Evolutionary conservation across 1,140 invertebrate genomes (phyloP).

Genomic region (Cotesia vestalis): DNA sequence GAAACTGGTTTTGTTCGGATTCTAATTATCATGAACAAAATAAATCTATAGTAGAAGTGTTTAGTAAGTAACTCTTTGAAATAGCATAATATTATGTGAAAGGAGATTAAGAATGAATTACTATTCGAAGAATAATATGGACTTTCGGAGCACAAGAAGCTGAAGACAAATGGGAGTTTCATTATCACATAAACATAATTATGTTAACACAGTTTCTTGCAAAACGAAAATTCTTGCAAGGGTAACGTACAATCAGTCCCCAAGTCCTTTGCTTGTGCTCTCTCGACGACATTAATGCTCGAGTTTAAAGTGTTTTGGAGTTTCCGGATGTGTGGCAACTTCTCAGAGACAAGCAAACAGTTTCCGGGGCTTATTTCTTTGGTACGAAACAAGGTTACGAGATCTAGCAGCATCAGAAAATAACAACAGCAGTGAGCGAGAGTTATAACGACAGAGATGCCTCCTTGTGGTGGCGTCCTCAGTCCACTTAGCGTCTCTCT

Average conservation of each 20-base stretch:
- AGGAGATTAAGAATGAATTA: too few species aligned
- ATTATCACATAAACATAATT: too few species aligned
- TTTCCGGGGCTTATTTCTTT: slow-evolving; percentile 38
- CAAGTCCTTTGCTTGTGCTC: background rate
- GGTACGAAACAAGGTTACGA: slow-evolving; percentile 9
- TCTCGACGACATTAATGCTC: slow-evolving; percentile 3
- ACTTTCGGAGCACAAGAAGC: too few species aligned
- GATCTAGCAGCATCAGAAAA: slow-evolving; percentile 12
- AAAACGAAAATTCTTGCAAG: background rate
- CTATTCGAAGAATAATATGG: too few species aligned
- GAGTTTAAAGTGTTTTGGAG: slow-evolving; percentile 39
- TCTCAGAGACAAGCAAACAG: slow-evolving; percentile 30
- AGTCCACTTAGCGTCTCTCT: slow-evolving; percentile 25
- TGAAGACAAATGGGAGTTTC: too few species aligned
- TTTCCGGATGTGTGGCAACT: slow-evolving; percentile 39
- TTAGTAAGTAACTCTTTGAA: too few species aligned
- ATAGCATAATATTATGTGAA: too few species aligned
- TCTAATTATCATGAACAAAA: too few species aligned
- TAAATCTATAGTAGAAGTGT: too few species aligned
- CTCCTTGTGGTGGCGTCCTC: slow-evolving; percentile 25
- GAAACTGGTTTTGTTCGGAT: too few species aligned
- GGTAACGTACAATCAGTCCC: background rate
- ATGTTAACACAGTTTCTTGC: background rate
- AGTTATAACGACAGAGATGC: background rate
- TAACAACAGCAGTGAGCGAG: slow-evolving; percentile 6